Percentiles rank a stretch among this genome's conserved stretches.
phyloP scores from a whole-genome alignment of 1,140 invertebrate species.

The Lasioglossum baleicum region DNA sequence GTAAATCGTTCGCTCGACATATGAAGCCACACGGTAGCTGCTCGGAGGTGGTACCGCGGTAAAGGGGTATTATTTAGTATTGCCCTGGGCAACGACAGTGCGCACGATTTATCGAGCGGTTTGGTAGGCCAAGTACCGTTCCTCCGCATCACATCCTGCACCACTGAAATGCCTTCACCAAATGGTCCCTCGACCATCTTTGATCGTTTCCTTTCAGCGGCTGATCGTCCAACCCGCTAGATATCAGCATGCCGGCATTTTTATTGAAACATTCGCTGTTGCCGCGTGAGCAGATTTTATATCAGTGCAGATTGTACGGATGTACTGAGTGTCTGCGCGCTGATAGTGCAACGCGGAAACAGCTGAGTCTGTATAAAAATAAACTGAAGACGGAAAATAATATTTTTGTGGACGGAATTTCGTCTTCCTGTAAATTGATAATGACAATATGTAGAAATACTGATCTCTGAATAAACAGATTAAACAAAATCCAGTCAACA shows the following conservation, averaged over 20 bases:
- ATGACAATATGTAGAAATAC: too few relatives aligned
- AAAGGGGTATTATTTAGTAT: conserved; percentile 68
- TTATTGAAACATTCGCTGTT: conserved; percentile 19
- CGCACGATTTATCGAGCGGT: conserved; percentile 64
- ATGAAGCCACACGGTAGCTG: conserved; percentile 53
- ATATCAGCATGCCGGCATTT: not conserved
- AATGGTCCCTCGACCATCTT: not conserved
- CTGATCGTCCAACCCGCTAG: not conserved
- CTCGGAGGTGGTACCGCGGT: conserved; percentile 57
- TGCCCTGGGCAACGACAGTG: conserved; percentile 66
- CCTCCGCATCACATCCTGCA: conserved; percentile 23
- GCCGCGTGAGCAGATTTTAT: conserved; percentile 10
- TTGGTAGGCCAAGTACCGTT: conserved; percentile 49
- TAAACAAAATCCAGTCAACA: too few relatives aligned
- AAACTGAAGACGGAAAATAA: too few relatives aligned
- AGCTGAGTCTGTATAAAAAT: too few relatives aligned
- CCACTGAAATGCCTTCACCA: not conserved
- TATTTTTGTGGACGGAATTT: too few relatives aligned
- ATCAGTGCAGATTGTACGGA: too few relatives aligned
- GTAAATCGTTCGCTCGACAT: conserved; percentile 42
- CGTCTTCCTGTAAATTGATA: too few relatives aligned
- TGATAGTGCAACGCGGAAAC: too few relatives aligned
- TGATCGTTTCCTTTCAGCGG: conserved; percentile 18
- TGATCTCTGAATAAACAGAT: too few relatives aligned
- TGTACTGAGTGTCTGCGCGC: too few relatives aligned